Conservation (phyloP, 2,113 vertebrate species). For the Romanogobio albipinnatus region DNA sequence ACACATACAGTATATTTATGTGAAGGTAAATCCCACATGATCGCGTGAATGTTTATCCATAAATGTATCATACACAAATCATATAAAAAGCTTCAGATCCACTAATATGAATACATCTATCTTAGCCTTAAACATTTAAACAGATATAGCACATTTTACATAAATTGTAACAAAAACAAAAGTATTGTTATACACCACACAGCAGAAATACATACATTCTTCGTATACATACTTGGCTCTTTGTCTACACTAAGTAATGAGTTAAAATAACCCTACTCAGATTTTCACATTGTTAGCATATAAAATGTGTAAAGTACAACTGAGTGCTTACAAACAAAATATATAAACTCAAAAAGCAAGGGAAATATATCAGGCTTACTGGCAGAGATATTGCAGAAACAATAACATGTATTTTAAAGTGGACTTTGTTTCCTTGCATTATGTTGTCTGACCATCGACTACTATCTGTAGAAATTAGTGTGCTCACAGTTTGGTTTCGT, state of each 20-base stretch:
- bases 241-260: background rate
- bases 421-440: background rate
- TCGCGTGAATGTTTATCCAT: background rate
- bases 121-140: background rate
- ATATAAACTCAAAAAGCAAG: background rate
- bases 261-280: background rate
- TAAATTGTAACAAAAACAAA: background rate
- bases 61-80: background rate
- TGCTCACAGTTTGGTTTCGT: slow-evolving; percentile 1
- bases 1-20: background rate
- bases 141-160: background rate
- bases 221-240: background rate
- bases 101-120: background rate
- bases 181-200: background rate
- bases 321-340: background rate
- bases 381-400: background rate
- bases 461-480: background rate
- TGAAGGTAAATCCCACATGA: background rate
- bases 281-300: slow-evolving; percentile 15
- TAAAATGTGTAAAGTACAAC: background rate
- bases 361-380: background rate
- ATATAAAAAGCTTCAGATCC: background rate
- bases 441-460: background rate
- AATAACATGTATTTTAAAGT: background rate
- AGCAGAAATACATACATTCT: background rate